phyloP scores from a whole-genome alignment of 2,113 vertebrate species.

The Indri indri region DNA sequence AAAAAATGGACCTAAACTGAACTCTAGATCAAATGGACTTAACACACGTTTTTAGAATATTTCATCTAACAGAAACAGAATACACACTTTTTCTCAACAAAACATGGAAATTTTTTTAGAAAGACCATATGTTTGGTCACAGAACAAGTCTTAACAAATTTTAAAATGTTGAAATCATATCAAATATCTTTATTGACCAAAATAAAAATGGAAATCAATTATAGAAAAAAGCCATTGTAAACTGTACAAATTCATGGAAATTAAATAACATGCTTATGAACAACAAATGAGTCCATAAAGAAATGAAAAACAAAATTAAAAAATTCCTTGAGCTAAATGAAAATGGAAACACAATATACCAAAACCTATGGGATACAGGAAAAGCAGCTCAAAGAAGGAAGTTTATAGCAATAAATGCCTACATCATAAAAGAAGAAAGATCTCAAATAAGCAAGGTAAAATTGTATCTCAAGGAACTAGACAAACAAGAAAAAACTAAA shows the following conservation, averaged over 20 bases:
- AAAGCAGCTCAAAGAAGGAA: neutral
- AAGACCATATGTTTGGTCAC: neutral
- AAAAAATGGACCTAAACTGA: neutral
- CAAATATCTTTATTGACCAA: neutral
- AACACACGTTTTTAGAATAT: neutral
- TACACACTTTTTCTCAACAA: neutral
- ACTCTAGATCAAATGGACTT: neutral
- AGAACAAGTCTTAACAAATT: neutral
- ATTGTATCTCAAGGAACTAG: neutral
- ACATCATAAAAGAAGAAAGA: neutral
- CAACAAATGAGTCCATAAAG: neutral
- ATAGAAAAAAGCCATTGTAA: neutral
- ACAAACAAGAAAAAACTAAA: neutral
- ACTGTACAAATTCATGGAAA: neutral
- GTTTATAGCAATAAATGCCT: neutral
- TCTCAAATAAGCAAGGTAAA: neutral
- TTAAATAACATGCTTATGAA: neutral
- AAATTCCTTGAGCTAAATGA: neutral
- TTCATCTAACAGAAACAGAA: neutral
- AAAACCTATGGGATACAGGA: neutral
- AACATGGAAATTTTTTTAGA: neutral
- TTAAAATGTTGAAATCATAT: neutral
- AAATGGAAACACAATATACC: neutral
- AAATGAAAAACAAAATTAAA: neutral
- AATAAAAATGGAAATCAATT: neutral